Conservation (phyloP, 2,797 vertebrate species). For the Danionella dracula region DNA sequence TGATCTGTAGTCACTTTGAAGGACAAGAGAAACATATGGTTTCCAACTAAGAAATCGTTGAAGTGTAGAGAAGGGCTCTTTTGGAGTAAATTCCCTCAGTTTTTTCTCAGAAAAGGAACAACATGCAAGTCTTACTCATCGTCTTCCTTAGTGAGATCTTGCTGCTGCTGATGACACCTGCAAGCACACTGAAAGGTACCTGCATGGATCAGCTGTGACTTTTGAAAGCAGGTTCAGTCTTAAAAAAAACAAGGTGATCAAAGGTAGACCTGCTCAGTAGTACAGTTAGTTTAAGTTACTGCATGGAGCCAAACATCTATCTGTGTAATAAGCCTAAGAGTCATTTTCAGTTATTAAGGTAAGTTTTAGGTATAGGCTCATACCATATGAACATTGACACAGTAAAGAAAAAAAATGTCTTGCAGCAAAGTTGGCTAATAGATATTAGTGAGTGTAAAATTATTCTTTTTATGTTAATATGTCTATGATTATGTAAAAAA, state of each 20-base stretch:
- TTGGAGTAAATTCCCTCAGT: not conserved
- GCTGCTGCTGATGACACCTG: slow-evolving; percentile 20
- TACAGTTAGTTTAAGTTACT: no score
- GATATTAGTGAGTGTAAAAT: no score
- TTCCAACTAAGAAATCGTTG: not conserved
- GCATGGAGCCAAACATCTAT: no score
- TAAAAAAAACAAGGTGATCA: not conserved
- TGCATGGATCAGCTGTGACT: not conserved
- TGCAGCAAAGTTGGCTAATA: no score
- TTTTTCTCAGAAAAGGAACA: slow-evolving; percentile 18
- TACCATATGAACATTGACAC: no score
- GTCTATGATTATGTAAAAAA: no score
- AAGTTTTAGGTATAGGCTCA: no score
- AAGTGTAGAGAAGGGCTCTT: slow-evolving; percentile 3
- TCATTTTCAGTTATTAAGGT: no score
- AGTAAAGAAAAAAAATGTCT: no score
- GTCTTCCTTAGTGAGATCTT: slow-evolving; percentile 31
- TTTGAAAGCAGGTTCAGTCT: not conserved
- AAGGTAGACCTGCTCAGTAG: no score
- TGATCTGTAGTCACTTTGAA: slow-evolving; percentile 13
- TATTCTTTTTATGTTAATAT: no score
- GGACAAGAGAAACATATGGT: not conserved
- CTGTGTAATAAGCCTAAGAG: no score
- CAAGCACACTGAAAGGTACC: slow-evolving; percentile 31
- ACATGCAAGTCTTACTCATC: slow-evolving; percentile 33